A percentile compares a stretch with the other conserved stretches of the same genome.
These are phyloP conservation scores for Macrochelys suwanniensis DNA, from an alignment of 2,797 vertebrate species.

Conservation along the genomic window DNA sequence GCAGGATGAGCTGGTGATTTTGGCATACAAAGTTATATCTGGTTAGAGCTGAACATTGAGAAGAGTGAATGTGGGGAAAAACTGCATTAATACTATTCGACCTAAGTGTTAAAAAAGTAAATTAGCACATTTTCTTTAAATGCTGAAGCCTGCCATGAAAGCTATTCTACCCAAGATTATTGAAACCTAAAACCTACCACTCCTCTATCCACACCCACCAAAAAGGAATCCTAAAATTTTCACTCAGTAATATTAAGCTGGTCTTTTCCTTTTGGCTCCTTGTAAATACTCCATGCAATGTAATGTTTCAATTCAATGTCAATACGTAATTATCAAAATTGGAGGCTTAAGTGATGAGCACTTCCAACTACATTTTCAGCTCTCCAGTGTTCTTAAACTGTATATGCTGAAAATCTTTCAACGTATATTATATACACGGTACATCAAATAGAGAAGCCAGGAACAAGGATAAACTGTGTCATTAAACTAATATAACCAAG, in stretches of 20 bases:
- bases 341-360: slow-evolving; percentile 35
- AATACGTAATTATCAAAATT: slow-evolving; percentile 28
- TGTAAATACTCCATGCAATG: slow-evolving; percentile 33
- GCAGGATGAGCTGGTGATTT: slow-evolving; percentile 75
- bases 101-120: slow-evolving; percentile 51
- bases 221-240: slow-evolving; percentile 69
- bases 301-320: slow-evolving; percentile 24
- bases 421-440: background rate
- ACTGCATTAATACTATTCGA: slow-evolving; percentile 56
- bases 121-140: slow-evolving; percentile 24
- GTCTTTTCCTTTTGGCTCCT: slow-evolving; percentile 29
- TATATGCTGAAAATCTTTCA: slow-evolving; percentile 33
- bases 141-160: slow-evolving; percentile 30
- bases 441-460: background rate
- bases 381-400: background rate
- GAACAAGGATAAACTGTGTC: slow-evolving; percentile 47
- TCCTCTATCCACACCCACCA: slow-evolving; percentile 29
- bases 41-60: slow-evolving; percentile 60
- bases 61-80: slow-evolving; percentile 19
- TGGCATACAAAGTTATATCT: slow-evolving; percentile 66
- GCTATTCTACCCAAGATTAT: slow-evolving; percentile 30
- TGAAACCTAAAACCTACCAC: slow-evolving; percentile 47
- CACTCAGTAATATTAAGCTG: slow-evolving; percentile 58
- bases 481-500: slow-evolving; percentile 33
- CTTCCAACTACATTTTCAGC: slow-evolving; percentile 21